Conservation (phyloP, 2,797 vertebrate genomes). For the Siniperca scherzeri region DNA sequence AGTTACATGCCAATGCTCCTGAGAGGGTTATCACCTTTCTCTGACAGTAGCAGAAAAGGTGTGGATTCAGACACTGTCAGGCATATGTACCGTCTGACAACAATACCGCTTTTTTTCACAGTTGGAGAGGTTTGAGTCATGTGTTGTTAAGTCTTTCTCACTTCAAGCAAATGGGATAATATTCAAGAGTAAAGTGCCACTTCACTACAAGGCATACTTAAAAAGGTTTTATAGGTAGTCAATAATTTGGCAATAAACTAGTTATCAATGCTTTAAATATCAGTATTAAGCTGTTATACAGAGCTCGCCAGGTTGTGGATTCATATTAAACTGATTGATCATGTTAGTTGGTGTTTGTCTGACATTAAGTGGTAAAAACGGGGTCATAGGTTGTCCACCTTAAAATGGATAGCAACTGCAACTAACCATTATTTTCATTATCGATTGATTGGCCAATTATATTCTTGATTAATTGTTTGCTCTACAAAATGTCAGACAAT, state of each 20-base stretch:
- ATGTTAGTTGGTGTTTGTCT: not conserved
- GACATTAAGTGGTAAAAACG: not conserved
- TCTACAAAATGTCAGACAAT: not conserved
- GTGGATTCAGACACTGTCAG: slow-evolving; percentile 76
- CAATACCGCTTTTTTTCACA: slow-evolving; percentile 17
- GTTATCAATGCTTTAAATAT: not conserved
- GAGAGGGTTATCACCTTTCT: slow-evolving; percentile 86
- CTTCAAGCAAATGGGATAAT: slow-evolving; percentile 11
- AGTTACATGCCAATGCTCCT: slow-evolving; percentile 86
- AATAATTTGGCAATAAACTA: not conserved
- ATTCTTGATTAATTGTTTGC: not conserved
- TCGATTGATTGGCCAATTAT: not conserved
- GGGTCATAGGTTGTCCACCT: not conserved
- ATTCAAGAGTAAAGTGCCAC: not conserved
- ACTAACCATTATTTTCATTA: not conserved
- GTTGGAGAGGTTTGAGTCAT: slow-evolving; percentile 12
- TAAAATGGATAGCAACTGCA: not conserved
- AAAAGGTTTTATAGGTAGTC: not conserved
- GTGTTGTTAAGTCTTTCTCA: slow-evolving; percentile 1
- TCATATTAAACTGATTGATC: not conserved
- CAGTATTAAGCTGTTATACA: not conserved
- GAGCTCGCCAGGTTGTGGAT: not conserved
- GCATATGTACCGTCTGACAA: slow-evolving; percentile 43
- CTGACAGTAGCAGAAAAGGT: slow-evolving; percentile 82
- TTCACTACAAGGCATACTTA: not conserved